Evolutionary conservation across 2,888 invertebrate genomes (phyloP), one percentile per base, ranked within the genome.

Genomic region (Capitulum mitella): DNA sequence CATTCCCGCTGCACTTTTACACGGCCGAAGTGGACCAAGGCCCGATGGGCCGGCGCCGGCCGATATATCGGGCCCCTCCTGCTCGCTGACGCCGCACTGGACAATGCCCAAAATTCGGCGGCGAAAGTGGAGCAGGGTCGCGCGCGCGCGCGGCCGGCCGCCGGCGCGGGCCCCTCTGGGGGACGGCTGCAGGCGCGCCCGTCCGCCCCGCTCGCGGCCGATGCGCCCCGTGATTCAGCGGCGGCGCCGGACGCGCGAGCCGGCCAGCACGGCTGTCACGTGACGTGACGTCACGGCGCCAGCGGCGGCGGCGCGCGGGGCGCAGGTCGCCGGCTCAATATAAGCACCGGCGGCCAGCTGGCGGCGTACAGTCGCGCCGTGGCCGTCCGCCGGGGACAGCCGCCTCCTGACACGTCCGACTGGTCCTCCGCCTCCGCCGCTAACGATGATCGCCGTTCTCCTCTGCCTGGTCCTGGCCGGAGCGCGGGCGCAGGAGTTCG

Each of bases 1-100:
- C 51, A 51, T n/a, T 54, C n/a, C 54, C n/a, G 6, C 54, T 54
- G 54, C 54, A n/a, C 54, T 54, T 22, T n/a, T 6, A n/a, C 54
- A 22, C 22, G 54, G 12, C 43, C 26, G 6, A 54, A 54, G 22
- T 54, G n/a, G 54, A 54, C 54, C 54, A 54, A 54, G 54, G 54
- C n/a, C n/a, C 54, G 1, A 1, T 3, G 54, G 54, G 26, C 3
- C 54, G 3, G 6, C 26, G 26, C 54, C n/a, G n/a, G n/a, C 54
- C 54, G 22, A 54, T 54, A 54, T n/a, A 54, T 54, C 54, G 54
- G 43, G 12, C 43, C 43, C 48, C 3, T 51, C 48, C 12, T 16
- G 3, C 48, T 14, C 48, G 12, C 19, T 51, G 19, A 51, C 14
- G 80, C 79, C 29, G 76, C 78, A 40, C 37, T 81, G 46, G 81